Conservation (phyloP, 2,797 vertebrate species). For the Brachymystax lenok region DNA sequence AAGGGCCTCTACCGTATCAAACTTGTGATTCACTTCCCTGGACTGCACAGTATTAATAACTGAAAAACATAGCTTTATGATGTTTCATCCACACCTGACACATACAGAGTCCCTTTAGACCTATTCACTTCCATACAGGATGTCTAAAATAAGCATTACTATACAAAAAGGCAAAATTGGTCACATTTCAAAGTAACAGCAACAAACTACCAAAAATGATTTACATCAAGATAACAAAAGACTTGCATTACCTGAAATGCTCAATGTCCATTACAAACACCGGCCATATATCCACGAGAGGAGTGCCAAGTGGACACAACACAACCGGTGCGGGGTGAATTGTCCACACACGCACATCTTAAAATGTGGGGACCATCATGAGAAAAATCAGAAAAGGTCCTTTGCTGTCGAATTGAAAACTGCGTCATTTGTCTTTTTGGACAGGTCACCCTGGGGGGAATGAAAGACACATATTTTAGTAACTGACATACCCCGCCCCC, state of each 20-base stretch:
- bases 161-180: background rate
- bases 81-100: background rate
- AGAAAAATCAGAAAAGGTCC: conserved; percentile 19
- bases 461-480: conserved; percentile 15
- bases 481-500: background rate
- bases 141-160: background rate
- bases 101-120: background rate
- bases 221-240: background rate
- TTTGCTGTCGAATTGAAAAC: conserved; percentile 60
- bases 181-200: no score
- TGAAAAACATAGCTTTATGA: background rate
- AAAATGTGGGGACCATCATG: background rate
- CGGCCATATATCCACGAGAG: background rate
- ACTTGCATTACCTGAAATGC: background rate
- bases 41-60: background rate
- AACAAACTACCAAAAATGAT: background rate
- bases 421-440: conserved; percentile 46
- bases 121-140: background rate
- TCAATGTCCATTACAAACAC: background rate
- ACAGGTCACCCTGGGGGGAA: conserved; percentile 50
- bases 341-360: background rate
- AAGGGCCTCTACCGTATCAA: no score
- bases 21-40: background rate
- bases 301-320: background rate
- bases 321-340: background rate